Evolutionary conservation across 2,113 vertebrate genomes (phyloP).

Genomic region (Panthera uncia): DNA sequence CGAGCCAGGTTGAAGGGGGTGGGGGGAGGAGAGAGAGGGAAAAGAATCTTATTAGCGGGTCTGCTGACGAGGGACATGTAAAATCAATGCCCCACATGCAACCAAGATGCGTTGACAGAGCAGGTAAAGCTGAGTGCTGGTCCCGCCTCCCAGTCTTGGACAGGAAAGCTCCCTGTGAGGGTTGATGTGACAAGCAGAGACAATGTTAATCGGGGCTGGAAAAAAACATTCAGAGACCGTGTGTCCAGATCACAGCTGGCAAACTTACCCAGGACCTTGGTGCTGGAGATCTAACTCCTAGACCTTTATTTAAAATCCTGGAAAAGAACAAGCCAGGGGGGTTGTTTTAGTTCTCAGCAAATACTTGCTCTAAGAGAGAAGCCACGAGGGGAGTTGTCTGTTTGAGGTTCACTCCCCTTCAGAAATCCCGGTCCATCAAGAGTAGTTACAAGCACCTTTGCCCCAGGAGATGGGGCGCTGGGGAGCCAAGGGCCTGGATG

Average conservation of each 20-base stretch:
- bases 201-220: conserved; percentile 28
- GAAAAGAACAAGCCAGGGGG: not conserved
- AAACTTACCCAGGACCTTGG: not conserved
- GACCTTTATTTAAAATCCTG: not conserved
- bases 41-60: conserved; percentile 65
- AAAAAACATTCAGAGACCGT: conserved; percentile 30
- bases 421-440: not conserved
- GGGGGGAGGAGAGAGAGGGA: not conserved
- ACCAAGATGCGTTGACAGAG: not conserved
- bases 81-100: conserved; percentile 30
- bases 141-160: not conserved
- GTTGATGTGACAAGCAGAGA: conserved; percentile 21
- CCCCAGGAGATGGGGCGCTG: not conserved
- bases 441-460: not conserved
- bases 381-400: not conserved
- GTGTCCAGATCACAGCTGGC: conserved; percentile 41
- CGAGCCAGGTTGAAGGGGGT: conserved; percentile 37
- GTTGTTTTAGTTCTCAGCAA: not conserved
- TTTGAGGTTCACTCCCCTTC: not conserved
- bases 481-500: not conserved
- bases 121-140: not conserved
- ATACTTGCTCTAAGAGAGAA: not conserved
- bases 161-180: conserved; percentile 30
- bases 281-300: not conserved
- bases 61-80: conserved; percentile 4